Percentiles rank a stretch among this genome's conserved stretches.
phyloP scores from a whole-genome alignment of 2,797 vertebrate genomes.

The Hippopotamyrus pictus region DNA sequence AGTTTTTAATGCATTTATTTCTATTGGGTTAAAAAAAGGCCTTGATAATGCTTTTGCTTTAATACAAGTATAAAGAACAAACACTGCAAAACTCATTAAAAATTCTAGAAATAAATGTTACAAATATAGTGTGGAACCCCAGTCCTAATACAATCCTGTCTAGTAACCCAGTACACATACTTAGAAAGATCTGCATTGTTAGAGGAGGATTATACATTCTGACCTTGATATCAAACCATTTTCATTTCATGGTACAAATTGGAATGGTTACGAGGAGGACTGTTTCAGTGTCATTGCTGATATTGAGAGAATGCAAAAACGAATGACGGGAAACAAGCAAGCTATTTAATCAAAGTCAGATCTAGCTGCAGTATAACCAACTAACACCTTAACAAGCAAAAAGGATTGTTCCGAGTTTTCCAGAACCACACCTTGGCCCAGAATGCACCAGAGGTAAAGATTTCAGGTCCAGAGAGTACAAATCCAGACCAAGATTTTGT shows the following conservation, averaged over 20 bases:
- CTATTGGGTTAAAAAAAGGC: not conserved
- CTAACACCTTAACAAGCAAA: not conserved
- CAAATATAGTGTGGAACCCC: not conserved
- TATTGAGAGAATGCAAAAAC: not conserved
- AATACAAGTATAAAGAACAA: not conserved
- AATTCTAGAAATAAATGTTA: not conserved
- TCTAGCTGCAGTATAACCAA: not conserved
- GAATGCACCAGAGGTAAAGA: not conserved
- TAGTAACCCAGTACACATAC: not conserved
- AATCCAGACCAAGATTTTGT: not conserved
- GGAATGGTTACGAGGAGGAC: not conserved
- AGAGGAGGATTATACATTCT: not conserved
- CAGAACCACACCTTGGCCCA: not conserved
- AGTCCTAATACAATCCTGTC: not conserved
- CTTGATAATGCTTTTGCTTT: not conserved
- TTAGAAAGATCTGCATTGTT: not conserved
- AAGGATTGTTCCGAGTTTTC: not conserved
- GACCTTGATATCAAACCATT: not conserved
- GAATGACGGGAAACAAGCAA: not conserved
- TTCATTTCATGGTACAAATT: not conserved
- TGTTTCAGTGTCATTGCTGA: not conserved
- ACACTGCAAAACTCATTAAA: not conserved
- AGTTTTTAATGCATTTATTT: not conserved
- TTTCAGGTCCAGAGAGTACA: not conserved
- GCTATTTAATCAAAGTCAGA: not conserved